These are phyloP conservation scores for Microcebus lehilahytsara DNA, from an alignment of 2,113 vertebrate species.

Conservation along the genomic window DNA sequence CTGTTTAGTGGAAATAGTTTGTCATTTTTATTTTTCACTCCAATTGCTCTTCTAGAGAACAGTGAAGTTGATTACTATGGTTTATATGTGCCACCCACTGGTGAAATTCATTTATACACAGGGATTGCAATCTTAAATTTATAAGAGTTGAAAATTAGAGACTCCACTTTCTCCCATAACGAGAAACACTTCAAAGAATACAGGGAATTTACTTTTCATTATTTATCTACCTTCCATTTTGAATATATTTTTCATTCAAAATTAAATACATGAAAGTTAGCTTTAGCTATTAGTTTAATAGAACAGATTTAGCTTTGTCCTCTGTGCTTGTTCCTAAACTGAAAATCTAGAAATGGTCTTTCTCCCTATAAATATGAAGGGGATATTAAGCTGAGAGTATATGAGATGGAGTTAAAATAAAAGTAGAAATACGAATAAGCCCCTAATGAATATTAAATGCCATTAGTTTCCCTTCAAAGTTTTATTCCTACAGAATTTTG, in stretches of 20 bases:
- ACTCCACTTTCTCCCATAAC: background rate
- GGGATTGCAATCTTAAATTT: background rate
- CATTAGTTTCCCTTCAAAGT: background rate
- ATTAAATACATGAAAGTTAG: constrained; percentile 2
- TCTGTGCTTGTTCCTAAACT: background rate
- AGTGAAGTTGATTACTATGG: background rate
- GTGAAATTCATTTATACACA: constrained; percentile 21
- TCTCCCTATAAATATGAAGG: background rate
- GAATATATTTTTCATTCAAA: constrained; percentile 11
- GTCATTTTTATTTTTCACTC: background rate
- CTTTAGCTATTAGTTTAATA: background rate
- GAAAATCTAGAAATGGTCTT: background rate
- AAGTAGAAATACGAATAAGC: background rate
- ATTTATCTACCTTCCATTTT: background rate
- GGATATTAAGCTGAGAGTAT: background rate
- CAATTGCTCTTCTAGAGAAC: background rate
- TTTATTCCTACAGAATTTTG: background rate
- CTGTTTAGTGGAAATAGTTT: background rate
- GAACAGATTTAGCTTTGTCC: background rate
- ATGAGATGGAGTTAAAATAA: background rate
- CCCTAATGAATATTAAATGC: background rate
- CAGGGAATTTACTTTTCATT: background rate
- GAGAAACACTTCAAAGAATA: background rate
- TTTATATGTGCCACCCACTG: constrained; percentile 14
- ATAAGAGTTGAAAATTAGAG: constrained; percentile 16